phyloP scores from a whole-genome alignment of 2,888 invertebrate genomes.

The Tetheella fluctuosa region DNA sequence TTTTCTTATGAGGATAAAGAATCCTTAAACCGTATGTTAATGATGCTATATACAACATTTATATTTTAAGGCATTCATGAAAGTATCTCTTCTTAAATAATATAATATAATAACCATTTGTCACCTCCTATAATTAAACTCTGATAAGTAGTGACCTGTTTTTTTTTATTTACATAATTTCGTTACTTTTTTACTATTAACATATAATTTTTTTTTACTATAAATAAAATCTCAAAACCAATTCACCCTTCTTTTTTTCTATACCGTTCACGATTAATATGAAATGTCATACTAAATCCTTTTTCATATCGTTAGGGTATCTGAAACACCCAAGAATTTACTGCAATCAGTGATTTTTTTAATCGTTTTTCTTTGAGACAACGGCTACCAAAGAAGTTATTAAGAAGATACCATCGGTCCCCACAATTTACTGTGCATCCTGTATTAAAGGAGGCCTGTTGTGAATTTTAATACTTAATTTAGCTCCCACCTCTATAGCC shows the following conservation, averaged over 20 bases:
- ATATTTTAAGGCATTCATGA: too few species aligned
- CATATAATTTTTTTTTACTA: too few species aligned
- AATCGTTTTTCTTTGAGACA: conserved; percentile 46
- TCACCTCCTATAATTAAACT: too few species aligned
- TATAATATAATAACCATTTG: too few species aligned
- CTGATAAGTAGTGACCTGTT: too few species aligned
- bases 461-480: conserved; percentile 76
- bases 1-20: too few species aligned
- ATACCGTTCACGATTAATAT: not conserved
- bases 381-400: conserved; percentile 72
- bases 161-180: too few species aligned
- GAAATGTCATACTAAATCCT: conserved; percentile 2
- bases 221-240: not conserved
- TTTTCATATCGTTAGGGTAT: not conserved
- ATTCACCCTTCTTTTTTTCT: not conserved
- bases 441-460: conserved; percentile 56
- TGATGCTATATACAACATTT: too few species aligned
- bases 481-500: conserved; percentile 40
- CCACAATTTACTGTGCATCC: conserved; percentile 61
- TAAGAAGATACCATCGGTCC: conserved; percentile 66
- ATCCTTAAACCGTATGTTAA: too few species aligned
- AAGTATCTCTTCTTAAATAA: too few species aligned
- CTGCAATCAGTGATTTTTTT: conserved; percentile 11
- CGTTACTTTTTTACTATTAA: too few species aligned
- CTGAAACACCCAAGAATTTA: conserved; percentile 14